Conservation (phyloP, 2,113 vertebrate species). For the Motacilla alba region DNA sequence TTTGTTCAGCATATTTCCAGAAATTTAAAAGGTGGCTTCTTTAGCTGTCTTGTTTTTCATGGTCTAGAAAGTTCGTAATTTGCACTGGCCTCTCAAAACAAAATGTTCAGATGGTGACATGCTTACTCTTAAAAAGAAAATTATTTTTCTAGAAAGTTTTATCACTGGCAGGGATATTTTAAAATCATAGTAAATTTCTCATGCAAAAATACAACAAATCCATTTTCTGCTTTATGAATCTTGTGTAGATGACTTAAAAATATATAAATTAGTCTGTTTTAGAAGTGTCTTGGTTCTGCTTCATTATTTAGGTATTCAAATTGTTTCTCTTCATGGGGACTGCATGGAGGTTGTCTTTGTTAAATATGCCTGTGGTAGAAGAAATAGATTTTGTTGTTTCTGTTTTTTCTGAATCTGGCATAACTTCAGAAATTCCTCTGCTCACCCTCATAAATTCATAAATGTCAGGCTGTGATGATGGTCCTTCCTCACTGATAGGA, state of each 20-base stretch:
- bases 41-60: neutral
- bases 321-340: neutral
- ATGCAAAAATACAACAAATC: neutral
- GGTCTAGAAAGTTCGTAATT: neutral
- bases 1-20: neutral
- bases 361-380: neutral
- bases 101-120: neutral
- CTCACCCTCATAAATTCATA: fast-evolving
- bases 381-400: neutral
- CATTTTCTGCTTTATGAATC: neutral
- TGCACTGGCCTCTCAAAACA: neutral
- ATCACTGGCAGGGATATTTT: neutral
- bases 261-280: neutral
- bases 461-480: neutral
- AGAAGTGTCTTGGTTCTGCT: neutral
- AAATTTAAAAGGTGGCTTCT: neutral
- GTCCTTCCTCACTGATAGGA: neutral
- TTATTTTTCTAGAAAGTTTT: neutral
- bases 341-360: neutral
- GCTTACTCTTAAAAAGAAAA: neutral
- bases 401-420: neutral
- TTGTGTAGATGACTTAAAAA: neutral
- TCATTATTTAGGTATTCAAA: neutral
- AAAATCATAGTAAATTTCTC: neutral
- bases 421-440: neutral